Conservation (phyloP, 1,140 invertebrate species). For the Drosophila santomea region DNA sequence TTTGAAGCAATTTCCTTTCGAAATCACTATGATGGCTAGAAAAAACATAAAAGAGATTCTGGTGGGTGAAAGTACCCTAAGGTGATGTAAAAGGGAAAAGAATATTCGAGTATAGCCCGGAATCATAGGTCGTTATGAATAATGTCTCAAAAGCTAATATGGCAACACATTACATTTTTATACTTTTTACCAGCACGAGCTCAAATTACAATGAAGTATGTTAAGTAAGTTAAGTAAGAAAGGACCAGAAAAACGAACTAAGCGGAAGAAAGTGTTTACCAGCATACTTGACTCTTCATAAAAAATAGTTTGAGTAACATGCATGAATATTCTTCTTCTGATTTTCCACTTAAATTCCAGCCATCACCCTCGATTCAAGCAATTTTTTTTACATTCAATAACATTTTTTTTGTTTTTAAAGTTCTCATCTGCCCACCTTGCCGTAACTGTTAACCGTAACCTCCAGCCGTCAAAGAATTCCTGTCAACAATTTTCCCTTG, state of each 20-base stretch:
- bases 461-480: slow-evolving; percentile 22
- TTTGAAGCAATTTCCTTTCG: slow-evolving; percentile 19
- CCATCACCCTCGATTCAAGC: neutral
- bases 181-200: too few species aligned
- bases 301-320: too few species aligned
- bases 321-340: neutral
- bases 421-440: neutral
- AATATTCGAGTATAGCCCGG: neutral
- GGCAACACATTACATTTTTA: slow-evolving; percentile 41
- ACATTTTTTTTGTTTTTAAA: neutral
- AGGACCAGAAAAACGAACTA: neutral
- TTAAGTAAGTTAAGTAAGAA: slow-evolving; percentile 12
- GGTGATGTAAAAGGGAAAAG: slow-evolving; percentile 47
- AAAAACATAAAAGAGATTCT: slow-evolving; percentile 12
- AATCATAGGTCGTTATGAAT: slow-evolving; percentile 63
- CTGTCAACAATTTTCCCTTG: slow-evolving; percentile 43
- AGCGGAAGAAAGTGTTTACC: neutral
- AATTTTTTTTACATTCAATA: neutral
- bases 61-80: slow-evolving; percentile 23
- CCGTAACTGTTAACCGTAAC: neutral
- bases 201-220: slow-evolving; percentile 55
- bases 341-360: neutral
- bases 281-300: neutral
- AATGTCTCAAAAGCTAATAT: slow-evolving; percentile 51
- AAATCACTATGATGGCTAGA: slow-evolving; percentile 35